phyloP scores from a whole-genome alignment of 2,797 vertebrate species.

The Buphagus erythrorhynchus region DNA sequence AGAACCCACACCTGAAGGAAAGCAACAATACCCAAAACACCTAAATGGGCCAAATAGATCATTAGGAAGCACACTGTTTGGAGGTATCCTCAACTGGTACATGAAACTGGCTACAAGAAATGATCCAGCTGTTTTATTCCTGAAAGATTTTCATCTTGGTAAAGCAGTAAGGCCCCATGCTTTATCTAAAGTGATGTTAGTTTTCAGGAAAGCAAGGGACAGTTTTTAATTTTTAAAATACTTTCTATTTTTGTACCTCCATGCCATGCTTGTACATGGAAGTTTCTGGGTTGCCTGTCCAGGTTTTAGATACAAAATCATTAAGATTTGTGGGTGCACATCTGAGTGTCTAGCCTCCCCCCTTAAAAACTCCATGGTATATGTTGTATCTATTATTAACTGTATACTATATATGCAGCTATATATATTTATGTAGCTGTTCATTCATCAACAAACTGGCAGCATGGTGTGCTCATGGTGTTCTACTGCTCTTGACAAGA shows the following conservation, averaged over 20 bases:
- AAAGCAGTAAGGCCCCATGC: background rate
- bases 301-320: background rate
- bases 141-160: background rate
- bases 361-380: background rate
- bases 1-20: background rate
- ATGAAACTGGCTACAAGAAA: background rate
- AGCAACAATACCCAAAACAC: background rate
- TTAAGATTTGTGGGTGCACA: background rate
- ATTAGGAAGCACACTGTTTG: background rate
- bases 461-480: background rate
- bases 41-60: background rate
- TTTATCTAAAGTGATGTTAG: background rate
- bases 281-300: background rate
- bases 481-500: background rate
- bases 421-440: background rate
- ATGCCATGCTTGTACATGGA: background rate
- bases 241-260: background rate
- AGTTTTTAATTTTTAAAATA: background rate
- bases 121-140: background rate
- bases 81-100: background rate
- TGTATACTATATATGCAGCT: background rate
- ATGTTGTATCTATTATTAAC: background rate
- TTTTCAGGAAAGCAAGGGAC: background rate
- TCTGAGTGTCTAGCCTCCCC: background rate
- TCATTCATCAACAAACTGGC: background rate